Base-by-base conservation (phyloP, 1,140 invertebrate genomes). In the Lepidurus arcticus region DNA sequence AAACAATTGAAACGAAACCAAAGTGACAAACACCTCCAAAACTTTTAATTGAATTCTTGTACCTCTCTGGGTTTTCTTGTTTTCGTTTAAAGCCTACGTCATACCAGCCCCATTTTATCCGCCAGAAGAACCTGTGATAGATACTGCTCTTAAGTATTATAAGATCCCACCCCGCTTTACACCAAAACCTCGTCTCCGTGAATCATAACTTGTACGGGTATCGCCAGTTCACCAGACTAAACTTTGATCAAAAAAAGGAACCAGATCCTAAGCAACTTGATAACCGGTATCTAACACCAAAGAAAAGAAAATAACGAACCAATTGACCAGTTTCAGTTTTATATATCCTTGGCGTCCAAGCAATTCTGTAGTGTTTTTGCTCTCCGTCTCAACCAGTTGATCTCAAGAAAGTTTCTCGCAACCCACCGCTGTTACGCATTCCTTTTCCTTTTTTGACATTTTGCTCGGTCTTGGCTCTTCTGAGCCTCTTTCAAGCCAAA, bases 111-210 rank as follows among this genome's bases (percentile, higher is more conserved):
- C 53, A 10, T 6, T 16, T 13, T 65, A 21, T 21, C 53, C 16
- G 21, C 53, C 21, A 21, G 53, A 65, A 65, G 53, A 65, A 65
- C 53, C 34, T 65, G 53, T 65, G 53, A 65, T 65, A 65, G 53
- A 7, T 13, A 65, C 21, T 65, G 53, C 21, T n/a, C 53, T 65
- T 21, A 7, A 65, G 21, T 21, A 16, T 16, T 65, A 47, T 16
- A 65, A 65, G 21, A 34, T 34, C 53, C 13, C 53, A 7, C n/a
- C 45, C 53, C 7, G 53, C 53, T 65, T 65, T 65, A 65, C 16
- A 9, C 21, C 9, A 65, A 34, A 34, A 65, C 53, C 53, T 65
- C 53, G 13, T 9, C 53, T 13, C 10, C 53, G 53, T 65, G 53
- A 65, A 65, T 9, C 53, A n/a, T 9, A 65, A 65, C 21, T 65